Conservation (phyloP, 2,888 invertebrate species). For the Busseola fusca region DNA sequence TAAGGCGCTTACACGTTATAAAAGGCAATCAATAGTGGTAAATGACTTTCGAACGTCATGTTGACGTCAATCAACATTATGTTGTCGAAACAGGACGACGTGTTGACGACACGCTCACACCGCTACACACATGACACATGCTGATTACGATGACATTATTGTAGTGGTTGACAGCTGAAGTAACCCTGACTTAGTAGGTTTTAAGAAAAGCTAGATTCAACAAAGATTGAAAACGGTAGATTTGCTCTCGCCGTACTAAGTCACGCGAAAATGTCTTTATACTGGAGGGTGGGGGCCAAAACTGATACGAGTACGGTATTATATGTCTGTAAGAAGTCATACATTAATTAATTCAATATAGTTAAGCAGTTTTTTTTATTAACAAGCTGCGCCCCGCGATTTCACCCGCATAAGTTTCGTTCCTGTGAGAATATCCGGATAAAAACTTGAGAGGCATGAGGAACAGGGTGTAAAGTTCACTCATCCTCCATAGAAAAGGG, state of each 20-base stretch:
- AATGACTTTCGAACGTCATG: conserved; percentile 2
- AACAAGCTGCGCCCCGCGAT: too few species aligned
- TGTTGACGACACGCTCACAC: conserved; percentile 21
- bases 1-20: not conserved
- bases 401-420: too few species aligned
- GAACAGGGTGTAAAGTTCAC: too few species aligned
- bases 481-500: too few species aligned
- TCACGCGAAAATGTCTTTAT: not conserved
- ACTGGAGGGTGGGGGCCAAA: too few species aligned
- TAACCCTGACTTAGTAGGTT: not conserved
- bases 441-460: too few species aligned
- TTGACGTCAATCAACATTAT: conserved; percentile 14
- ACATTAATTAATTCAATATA: too few species aligned
- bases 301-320: too few species aligned
- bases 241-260: not conserved
- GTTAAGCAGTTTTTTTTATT: too few species aligned
- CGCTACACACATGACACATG: conserved; percentile 12
- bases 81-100: conserved; percentile 10
- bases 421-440: too few species aligned
- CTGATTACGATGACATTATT: conserved; percentile 11
- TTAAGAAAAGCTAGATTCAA: not conserved
- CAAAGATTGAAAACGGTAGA: not conserved
- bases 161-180: conserved; percentile 3
- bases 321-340: too few species aligned
- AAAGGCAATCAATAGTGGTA: not conserved